Conservation (phyloP, 2,797 vertebrate genomes). For the Danio aesculapii region DNA sequence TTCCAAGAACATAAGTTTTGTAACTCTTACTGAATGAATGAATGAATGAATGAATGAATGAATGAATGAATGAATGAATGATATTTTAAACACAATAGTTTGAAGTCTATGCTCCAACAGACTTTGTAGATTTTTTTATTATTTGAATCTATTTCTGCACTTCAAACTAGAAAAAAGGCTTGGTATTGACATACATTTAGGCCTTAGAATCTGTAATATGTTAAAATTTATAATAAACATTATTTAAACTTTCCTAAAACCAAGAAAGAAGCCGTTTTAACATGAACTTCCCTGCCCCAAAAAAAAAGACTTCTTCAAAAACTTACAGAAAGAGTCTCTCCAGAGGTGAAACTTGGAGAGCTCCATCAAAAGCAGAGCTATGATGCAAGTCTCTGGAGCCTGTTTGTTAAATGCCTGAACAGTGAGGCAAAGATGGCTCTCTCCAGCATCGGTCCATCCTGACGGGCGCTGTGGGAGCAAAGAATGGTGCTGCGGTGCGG, state of each 20-base stretch:
- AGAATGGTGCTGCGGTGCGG: constrained; percentile 53
- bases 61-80: too few relatives aligned
- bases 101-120: not conserved
- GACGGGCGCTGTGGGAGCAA: constrained; percentile 41
- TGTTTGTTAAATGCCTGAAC: constrained; percentile 50
- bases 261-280: not conserved
- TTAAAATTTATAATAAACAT: not conserved
- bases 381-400: constrained; percentile 33
- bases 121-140: too few relatives aligned
- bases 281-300: not conserved
- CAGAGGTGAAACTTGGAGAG: constrained; percentile 25
- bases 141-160: not conserved
- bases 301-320: not conserved
- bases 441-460: constrained; percentile 34
- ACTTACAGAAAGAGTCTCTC: not conserved
- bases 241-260: not conserved
- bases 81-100: too few relatives aligned
- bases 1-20: too few relatives aligned
- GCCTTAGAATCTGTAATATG: not conserved
- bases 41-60: too few relatives aligned
- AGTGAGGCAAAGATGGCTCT: constrained; percentile 32
- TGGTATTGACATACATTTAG: not conserved
- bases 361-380: constrained; percentile 18
- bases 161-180: not conserved
- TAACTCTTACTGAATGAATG: too few relatives aligned